Percentiles rank a stretch among this genome's conserved stretches.
phyloP scores from a whole-genome alignment of 1,140 invertebrate species.

The Hyles vespertilio region DNA sequence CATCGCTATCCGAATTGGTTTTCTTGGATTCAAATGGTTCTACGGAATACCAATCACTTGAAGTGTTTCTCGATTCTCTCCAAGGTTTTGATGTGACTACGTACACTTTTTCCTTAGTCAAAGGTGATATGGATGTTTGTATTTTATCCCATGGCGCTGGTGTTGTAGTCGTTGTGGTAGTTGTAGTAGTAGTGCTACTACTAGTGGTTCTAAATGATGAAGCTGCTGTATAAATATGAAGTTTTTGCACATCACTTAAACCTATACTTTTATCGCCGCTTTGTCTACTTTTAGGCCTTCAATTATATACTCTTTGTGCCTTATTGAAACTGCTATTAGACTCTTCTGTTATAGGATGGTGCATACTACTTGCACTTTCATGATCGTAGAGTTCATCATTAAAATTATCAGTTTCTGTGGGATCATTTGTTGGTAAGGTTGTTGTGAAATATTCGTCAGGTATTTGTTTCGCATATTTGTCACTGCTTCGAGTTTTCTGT shows the following conservation, averaged over 20 bases:
- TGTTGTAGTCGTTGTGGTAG: constrained; percentile 47
- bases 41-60: constrained; percentile 39
- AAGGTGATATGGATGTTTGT: constrained; percentile 81
- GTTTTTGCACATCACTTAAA: constrained; percentile 36
- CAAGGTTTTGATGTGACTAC: constrained; percentile 84
- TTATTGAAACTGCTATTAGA: constrained; percentile 38
- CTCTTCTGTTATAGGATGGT: constrained; percentile 63
- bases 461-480: constrained; percentile 83
- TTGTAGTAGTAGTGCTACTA: constrained; percentile 36
- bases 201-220: constrained; percentile 47
- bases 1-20: constrained; percentile 35
- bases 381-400: constrained; percentile 73
- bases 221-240: constrained; percentile 61
- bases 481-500: constrained; percentile 69
- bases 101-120: constrained; percentile 86
- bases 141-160: constrained; percentile 79
- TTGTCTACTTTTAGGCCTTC: constrained; percentile 43
- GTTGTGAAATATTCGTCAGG: constrained; percentile 86
- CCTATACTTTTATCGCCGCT: constrained; percentile 39
- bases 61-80: constrained; percentile 41
- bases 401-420: constrained; percentile 51
- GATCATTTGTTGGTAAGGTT: constrained; percentile 54
- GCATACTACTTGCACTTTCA: constrained; percentile 76
- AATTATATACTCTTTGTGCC: constrained; percentile 46
- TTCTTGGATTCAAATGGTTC: constrained; percentile 50